These are phyloP conservation scores for Rhinoderma darwinii DNA, from an alignment of 2,113 vertebrate genomes.

Conservation along the genomic window DNA sequence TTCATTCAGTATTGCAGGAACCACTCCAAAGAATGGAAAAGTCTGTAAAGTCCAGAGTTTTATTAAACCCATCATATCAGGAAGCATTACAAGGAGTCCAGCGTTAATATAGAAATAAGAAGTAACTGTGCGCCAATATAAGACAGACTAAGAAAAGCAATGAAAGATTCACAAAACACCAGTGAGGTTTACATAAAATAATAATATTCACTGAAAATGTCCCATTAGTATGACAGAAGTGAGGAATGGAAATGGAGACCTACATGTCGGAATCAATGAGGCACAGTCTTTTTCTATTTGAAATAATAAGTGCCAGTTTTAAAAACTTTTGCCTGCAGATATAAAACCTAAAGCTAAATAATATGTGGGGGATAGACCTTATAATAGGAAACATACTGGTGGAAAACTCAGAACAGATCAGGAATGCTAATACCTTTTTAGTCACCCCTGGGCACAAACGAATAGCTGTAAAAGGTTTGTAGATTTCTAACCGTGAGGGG, in stretches of 20 bases:
- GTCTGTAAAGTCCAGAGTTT: conserved; percentile 68
- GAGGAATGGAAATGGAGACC: not conserved
- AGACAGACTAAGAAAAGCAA: not conserved
- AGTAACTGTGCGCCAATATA: not conserved
- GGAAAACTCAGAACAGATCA: not conserved
- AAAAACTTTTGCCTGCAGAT: not conserved
- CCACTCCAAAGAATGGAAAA: conserved; percentile 81
- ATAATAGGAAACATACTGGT: not conserved
- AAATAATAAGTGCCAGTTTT: not conserved
- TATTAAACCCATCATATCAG: not conserved
- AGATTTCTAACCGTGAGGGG: not conserved
- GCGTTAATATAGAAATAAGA: not conserved
- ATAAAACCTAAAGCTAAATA: not conserved
- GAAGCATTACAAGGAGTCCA: not conserved
- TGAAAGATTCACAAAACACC: not conserved
- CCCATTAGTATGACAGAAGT: not conserved
- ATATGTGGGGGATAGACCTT: not conserved
- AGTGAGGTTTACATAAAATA: not conserved
- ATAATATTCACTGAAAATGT: not conserved
- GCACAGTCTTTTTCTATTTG: not conserved
- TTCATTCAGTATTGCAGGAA: conserved; percentile 76
- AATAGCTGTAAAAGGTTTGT: not conserved
- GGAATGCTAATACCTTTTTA: not conserved
- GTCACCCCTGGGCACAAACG: not conserved
- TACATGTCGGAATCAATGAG: not conserved